phyloP scores from a whole-genome alignment of 92 coral and sea anemone genomes.

The Ricordea florida region DNA sequence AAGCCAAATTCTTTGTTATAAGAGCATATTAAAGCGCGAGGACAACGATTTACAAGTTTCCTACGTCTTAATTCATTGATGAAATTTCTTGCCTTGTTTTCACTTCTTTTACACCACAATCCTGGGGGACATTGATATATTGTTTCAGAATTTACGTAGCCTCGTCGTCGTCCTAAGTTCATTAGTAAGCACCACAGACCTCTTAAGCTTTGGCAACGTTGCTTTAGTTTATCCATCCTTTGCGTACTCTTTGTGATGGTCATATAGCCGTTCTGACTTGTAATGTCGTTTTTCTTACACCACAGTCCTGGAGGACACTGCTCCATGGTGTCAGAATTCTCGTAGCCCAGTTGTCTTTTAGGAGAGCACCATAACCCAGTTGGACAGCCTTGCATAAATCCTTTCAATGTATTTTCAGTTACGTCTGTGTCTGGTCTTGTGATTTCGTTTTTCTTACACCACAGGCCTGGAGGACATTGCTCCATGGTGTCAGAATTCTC shows the following conservation, averaged over 20 bases:
- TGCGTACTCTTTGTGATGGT: too few relatives aligned
- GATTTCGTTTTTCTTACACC: slow-evolving; percentile 44
- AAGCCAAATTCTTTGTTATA: neutral
- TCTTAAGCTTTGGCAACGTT: too few relatives aligned
- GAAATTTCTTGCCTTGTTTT: neutral
- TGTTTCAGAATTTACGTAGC: neutral
- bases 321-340: neutral
- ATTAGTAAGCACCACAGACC: too few relatives aligned
- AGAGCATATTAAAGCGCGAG: slow-evolving; percentile 8
- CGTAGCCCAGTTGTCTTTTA: slow-evolving; percentile 25
- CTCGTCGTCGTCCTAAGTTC: neutral
- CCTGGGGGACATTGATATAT: slow-evolving; percentile 12
- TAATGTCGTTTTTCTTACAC: slow-evolving; percentile 36
- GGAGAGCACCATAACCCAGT: neutral
- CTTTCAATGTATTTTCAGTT: neutral
- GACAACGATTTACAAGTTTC: neutral
- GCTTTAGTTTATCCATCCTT: too few relatives aligned
- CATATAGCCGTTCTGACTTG: neutral
- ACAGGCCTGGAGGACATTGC: slow-evolving; percentile 46
- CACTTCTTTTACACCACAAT: slow-evolving; percentile 11
- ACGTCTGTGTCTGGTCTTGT: neutral
- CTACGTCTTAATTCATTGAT: neutral
- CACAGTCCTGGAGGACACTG: slow-evolving; percentile 66
- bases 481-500: neutral
- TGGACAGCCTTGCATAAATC: neutral